Evolutionary conservation across 2,113 vertebrate genomes (phyloP).

Genomic region (Anarhynchus alexandrinus): DNA sequence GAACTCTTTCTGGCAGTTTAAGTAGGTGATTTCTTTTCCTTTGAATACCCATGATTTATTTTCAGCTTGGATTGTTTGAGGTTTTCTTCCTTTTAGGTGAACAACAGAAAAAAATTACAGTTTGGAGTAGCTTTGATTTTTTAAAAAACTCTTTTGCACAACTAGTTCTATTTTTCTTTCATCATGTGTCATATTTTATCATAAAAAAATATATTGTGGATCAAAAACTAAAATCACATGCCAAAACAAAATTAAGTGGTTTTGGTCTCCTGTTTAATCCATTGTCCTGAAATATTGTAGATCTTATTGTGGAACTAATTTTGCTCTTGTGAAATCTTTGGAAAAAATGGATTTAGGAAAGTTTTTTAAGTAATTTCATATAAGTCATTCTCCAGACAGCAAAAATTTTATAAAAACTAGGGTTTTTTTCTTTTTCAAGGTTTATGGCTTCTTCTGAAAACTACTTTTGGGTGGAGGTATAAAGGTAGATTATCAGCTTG

Average conservation of each 20-base stretch:
- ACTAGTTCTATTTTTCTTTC: background rate
- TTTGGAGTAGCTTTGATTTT: background rate
- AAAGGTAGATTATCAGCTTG: background rate
- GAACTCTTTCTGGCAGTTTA: background rate
- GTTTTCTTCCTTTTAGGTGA: background rate
- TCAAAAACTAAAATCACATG: background rate
- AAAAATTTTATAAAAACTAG: background rate
- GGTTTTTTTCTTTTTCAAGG: background rate
- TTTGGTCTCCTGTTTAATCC: background rate
- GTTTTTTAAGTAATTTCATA: background rate
- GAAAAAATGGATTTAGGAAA: background rate
- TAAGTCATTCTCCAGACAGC: background rate
- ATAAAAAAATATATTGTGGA: background rate
- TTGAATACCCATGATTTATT: background rate
- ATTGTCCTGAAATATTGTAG: background rate
- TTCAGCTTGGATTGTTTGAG: background rate
- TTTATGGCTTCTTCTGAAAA: background rate
- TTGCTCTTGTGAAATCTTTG: background rate
- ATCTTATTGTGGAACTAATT: background rate
- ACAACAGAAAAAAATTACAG: background rate
- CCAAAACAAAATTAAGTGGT: background rate
- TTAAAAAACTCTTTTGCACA: background rate
- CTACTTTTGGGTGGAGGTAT: background rate
- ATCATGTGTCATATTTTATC: background rate
- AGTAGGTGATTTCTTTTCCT: background rate